These are phyloP conservation scores for Anhinga anhinga DNA, from an alignment of 2,113 vertebrate species.

Conservation along the genomic window DNA sequence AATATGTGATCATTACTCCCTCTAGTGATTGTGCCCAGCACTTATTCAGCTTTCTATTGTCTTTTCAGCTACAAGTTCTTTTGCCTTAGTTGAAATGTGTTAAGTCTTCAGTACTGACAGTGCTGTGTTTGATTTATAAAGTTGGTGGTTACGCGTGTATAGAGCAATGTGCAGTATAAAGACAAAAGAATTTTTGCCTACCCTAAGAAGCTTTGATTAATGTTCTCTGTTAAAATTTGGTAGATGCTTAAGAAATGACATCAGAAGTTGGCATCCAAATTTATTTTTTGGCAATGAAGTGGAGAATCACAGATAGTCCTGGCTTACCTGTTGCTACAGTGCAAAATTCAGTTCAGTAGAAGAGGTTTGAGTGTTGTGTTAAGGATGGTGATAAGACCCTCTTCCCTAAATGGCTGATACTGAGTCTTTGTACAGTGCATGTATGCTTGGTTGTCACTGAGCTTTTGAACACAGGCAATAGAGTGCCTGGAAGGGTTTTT, in stretches of 20 bases:
- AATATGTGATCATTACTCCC: slow-evolving; percentile 39
- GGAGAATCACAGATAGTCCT: background rate
- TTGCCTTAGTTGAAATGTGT: background rate
- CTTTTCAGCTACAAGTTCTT: background rate
- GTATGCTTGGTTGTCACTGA: background rate
- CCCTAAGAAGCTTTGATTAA: background rate
- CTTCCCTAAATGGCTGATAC: accelerated
- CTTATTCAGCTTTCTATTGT: background rate
- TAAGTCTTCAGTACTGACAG: background rate
- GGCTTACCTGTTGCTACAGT: background rate
- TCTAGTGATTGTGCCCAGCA: slow-evolving; percentile 52
- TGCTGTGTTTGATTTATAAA: background rate
- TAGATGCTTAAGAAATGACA: background rate
- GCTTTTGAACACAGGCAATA: background rate
- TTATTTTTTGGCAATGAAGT: background rate
- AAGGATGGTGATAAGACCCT: background rate
- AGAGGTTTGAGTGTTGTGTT: background rate
- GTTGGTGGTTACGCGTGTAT: background rate
- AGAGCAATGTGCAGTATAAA: background rate
- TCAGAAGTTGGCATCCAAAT: background rate
- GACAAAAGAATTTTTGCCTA: background rate
- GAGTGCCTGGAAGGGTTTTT: background rate
- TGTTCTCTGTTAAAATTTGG: background rate
- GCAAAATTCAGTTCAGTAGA: background rate
- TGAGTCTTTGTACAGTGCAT: background rate